Conservation (phyloP, 1,140 invertebrate genomes). For the Coenobita brevimanus region DNA sequence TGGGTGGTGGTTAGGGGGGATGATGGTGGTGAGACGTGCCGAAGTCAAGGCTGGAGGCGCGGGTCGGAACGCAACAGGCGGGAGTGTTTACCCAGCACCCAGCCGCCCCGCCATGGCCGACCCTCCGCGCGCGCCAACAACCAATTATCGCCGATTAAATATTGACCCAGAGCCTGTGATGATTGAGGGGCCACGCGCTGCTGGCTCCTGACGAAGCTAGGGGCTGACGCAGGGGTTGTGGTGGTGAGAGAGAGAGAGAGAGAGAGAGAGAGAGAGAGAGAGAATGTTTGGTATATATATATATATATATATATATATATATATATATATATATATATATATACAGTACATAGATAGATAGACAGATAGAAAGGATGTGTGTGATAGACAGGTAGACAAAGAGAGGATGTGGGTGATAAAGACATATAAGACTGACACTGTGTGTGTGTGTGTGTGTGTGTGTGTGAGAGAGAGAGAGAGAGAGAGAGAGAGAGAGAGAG, state of each 20-base stretch:
- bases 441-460: not conserved
- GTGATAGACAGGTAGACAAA: not conserved
- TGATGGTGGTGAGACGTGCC: not conserved
- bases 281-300: too few relatives aligned
- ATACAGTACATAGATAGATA: too few relatives aligned
- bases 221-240: slow-evolving; percentile 9
- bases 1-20: too few relatives aligned
- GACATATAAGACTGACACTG: not conserved
- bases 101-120: slow-evolving; percentile 40
- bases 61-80: not conserved
- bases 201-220: slow-evolving; percentile 42
- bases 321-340: too few relatives aligned
- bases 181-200: slow-evolving; percentile 57
- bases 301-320: not conserved
- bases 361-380: too few relatives aligned
- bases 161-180: slow-evolving; percentile 60
- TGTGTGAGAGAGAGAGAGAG: slow-evolving; percentile 30
- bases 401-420: not conserved
- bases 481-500: slow-evolving; percentile 26
- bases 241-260: not conserved
- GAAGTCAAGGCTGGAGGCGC: not conserved
- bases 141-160: slow-evolving; percentile 65
- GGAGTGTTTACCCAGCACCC: slow-evolving; percentile 53
- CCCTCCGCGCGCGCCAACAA: slow-evolving; percentile 56
- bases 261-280: not conserved